A percentile compares a stretch with the other conserved stretches of the same genome.
These are phyloP conservation scores for Seriola rivoliana DNA, from an alignment of 2,113 vertebrate genomes.

Conservation along the genomic window DNA sequence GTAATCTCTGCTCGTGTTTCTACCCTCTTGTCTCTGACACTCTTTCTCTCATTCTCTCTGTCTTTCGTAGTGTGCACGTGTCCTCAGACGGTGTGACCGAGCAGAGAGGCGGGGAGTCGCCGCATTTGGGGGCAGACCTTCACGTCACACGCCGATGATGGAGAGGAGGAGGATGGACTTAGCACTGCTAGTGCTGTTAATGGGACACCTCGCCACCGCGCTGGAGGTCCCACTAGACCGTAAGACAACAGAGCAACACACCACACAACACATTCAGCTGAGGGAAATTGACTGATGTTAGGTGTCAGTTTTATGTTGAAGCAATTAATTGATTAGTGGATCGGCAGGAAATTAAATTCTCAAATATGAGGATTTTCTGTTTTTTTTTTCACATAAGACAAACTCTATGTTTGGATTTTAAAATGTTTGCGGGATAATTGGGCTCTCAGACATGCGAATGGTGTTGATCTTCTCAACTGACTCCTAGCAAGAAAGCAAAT, in stretches of 20 bases:
- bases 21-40: conserved; percentile 34
- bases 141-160: conserved; percentile 84
- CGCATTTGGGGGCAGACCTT: conserved; percentile 77
- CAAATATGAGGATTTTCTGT: too few relatives aligned
- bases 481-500: too few relatives aligned
- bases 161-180: conserved; percentile 83
- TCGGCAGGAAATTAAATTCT: too few relatives aligned
- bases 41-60: conserved; percentile 39
- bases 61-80: conserved; percentile 56
- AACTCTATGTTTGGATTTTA: neutral
- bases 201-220: conserved; percentile 88
- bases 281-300: neutral
- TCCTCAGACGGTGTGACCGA: conserved; percentile 65
- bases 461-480: too few relatives aligned
- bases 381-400: too few relatives aligned
- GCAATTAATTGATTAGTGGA: too few relatives aligned
- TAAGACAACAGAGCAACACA: conserved; percentile 83
- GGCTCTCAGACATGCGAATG: too few relatives aligned
- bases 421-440: neutral
- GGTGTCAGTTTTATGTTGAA: neutral
- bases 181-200: conserved; percentile 85
- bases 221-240: conserved; percentile 96
- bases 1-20: conserved; percentile 22
- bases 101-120: conserved; percentile 72
- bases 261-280: neutral